These are phyloP conservation scores for Phylloscopus collybita DNA, from an alignment of 2,797 vertebrate species.

Conservation along the genomic window DNA sequence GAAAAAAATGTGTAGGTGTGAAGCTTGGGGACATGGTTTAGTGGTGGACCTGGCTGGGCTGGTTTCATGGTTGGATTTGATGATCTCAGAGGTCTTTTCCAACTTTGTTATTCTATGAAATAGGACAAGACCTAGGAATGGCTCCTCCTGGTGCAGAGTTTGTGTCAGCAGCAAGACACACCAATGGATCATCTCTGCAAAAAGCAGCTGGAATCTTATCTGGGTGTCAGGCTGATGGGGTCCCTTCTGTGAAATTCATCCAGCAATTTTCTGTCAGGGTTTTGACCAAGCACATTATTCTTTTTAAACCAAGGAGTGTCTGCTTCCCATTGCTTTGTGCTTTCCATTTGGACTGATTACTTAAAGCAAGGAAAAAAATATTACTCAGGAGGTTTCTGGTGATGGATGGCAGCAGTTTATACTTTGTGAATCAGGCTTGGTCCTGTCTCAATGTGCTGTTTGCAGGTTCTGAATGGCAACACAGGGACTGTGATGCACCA, in stretches of 20 bases:
- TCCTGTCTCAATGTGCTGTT: not conserved
- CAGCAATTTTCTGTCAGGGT: not conserved
- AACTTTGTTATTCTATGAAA: not conserved
- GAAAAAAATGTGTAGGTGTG: not conserved
- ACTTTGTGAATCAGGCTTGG: not conserved
- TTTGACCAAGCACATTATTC: not conserved
- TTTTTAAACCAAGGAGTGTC: not conserved
- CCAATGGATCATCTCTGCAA: not conserved
- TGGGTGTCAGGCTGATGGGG: not conserved
- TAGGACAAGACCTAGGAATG: not conserved
- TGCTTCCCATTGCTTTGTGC: not conserved
- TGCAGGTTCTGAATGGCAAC: not conserved
- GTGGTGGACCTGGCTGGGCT: not conserved
- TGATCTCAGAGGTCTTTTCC: not conserved
- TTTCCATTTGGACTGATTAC: not conserved
- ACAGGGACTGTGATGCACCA: not conserved
- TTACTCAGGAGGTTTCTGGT: not conserved
- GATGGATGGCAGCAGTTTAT: not conserved
- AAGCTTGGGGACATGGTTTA: not conserved
- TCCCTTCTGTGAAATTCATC: not conserved
- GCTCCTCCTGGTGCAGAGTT: not conserved
- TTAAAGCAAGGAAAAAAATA: not conserved
- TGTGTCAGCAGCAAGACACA: not conserved
- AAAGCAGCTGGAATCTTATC: not conserved
- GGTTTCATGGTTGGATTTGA: not conserved